A percentile compares a stretch with the other conserved stretches of the same genome.
phyloP scores from a whole-genome alignment of 2,797 vertebrate genomes.

The Zalophus californianus region DNA sequence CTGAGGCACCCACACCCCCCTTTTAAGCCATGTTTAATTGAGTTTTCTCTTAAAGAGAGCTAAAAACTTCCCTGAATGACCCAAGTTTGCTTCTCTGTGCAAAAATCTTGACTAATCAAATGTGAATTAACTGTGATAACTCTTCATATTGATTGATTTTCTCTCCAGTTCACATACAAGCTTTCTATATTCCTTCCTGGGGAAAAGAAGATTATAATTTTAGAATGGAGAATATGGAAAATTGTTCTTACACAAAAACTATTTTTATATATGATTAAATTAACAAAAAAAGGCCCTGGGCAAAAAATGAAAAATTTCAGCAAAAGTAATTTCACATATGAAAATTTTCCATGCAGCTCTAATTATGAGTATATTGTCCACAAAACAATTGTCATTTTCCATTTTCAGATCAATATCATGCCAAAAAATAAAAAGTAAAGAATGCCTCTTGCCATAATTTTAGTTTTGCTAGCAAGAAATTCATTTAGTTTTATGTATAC shows the following conservation, averaged over 20 bases:
- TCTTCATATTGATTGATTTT: slow-evolving; percentile 1
- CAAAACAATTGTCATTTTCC: slow-evolving; percentile 48
- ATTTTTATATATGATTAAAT: slow-evolving; percentile 69
- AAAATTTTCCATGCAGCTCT: slow-evolving; percentile 33
- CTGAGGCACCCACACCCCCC: background rate
- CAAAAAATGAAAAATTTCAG: slow-evolving; percentile 47
- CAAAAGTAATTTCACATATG: slow-evolving; percentile 67
- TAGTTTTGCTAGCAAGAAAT: slow-evolving; percentile 26
- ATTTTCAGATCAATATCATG: background rate
- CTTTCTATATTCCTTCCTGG: slow-evolving; percentile 27
- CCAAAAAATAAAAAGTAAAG: slow-evolving; percentile 41
- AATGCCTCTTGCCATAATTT: background rate
- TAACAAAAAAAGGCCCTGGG: slow-evolving; percentile 51
- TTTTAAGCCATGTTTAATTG: background rate
- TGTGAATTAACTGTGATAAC: slow-evolving; percentile 25
- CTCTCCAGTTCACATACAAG: background rate
- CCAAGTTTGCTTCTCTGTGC: background rate
- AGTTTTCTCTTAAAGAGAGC: background rate
- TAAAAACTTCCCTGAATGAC: background rate
- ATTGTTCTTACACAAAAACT: slow-evolving; percentile 45
- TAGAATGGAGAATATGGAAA: slow-evolving; percentile 58
- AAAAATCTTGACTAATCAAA: slow-evolving; percentile 60
- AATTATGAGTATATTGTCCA: slow-evolving; percentile 24
- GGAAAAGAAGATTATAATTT: slow-evolving; percentile 52
- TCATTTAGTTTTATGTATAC: background rate